phyloP scores from a whole-genome alignment of 1,140 invertebrate genomes.

The Liolophura sinensis region DNA sequence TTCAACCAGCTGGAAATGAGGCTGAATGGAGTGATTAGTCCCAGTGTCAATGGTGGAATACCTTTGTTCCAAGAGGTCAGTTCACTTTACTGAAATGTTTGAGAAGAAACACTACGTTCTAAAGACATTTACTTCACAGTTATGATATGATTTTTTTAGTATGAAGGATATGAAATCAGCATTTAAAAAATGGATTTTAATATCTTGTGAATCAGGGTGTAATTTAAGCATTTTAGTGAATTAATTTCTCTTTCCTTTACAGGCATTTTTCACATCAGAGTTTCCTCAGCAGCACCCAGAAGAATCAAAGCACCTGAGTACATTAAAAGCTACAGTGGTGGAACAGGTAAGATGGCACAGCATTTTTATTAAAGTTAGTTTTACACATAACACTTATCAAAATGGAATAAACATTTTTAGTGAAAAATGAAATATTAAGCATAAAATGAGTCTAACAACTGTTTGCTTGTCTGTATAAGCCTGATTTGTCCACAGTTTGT shows the following conservation, averaged over 20 bases:
- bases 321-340: constrained; percentile 30
- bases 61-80: constrained; percentile 51
- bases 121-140: no score
- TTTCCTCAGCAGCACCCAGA: constrained; percentile 37
- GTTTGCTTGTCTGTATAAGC: not conserved
- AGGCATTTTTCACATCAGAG: constrained; percentile 52
- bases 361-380: not conserved
- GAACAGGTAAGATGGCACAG: constrained; percentile 34
- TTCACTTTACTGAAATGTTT: not conserved
- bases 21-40: constrained; percentile 60
- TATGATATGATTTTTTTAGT: no score
- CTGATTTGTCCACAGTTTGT: not conserved
- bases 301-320: constrained; percentile 26
- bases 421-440: constrained; percentile 1
- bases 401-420: not conserved
- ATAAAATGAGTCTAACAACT: not conserved
- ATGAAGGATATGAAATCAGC: not conserved
- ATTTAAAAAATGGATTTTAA: not conserved
- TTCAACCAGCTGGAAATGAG: constrained; percentile 92
- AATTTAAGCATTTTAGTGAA: not conserved
- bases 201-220: not conserved
- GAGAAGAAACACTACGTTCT: no score
- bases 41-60: constrained; percentile 49
- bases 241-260: constrained; percentile 15
- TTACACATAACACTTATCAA: not conserved